Evolutionary conservation across 2,797 vertebrate species (phyloP).

Genomic region (Rhabdomys pumilio): DNA sequence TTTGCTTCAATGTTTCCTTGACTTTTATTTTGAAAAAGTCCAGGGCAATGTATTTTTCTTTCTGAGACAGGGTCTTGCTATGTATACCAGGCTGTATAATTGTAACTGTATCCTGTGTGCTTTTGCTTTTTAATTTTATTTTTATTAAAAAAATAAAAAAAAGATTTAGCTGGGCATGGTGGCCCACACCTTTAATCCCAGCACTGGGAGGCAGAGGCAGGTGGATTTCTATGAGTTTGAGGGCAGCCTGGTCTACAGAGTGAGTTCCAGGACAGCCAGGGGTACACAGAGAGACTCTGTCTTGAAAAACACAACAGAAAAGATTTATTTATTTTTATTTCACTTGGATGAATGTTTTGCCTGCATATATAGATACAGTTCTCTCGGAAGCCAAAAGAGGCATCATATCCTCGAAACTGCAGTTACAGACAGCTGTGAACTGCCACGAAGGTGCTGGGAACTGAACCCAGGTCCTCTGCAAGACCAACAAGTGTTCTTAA

Average conservation of each 20-base stretch:
- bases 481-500: not conserved
- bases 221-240: not conserved
- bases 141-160: not conserved
- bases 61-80: not conserved
- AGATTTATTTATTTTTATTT: not conserved
- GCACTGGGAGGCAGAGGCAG: not conserved
- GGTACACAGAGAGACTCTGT: not conserved
- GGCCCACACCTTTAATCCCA: not conserved
- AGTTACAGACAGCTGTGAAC: not conserved
- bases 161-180: not conserved
- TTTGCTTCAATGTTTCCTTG: constrained; percentile 48
- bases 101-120: not conserved
- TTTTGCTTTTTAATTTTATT: not conserved
- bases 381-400: not conserved
- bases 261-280: not conserved
- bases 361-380: not conserved
- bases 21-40: constrained; percentile 61
- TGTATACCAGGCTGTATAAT: not conserved
- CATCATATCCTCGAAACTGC: not conserved
- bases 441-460: not conserved
- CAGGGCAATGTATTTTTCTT: not conserved
- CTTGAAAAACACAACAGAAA: not conserved
- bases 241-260: not conserved
- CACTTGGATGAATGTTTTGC: not conserved
- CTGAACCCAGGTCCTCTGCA: not conserved